phyloP scores from a whole-genome alignment of 2,113 vertebrate genomes.

The Tringa solitaria region DNA sequence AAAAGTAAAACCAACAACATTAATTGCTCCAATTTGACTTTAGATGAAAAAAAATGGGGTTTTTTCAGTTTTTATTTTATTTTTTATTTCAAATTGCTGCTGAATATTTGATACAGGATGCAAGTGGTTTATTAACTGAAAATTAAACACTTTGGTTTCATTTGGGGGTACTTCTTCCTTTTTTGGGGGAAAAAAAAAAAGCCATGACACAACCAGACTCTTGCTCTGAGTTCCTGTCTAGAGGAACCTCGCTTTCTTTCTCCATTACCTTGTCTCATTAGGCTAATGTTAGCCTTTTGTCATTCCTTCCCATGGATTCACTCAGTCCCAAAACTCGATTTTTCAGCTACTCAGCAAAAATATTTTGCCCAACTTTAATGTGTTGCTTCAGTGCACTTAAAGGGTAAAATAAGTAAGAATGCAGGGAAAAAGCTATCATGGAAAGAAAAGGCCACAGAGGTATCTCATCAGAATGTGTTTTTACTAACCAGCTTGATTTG shows the following conservation, averaged over 20 bases:
- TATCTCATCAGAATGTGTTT: neutral
- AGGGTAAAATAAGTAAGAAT: neutral
- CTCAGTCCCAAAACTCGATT: neutral
- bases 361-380: neutral
- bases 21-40: neutral
- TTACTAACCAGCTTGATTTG: neutral
- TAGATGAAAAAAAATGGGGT: neutral
- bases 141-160: neutral
- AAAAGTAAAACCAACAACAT: neutral
- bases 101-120: neutral
- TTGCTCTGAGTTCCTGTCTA: neutral
- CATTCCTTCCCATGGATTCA: neutral
- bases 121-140: neutral
- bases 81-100: neutral
- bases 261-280: neutral
- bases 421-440: neutral
- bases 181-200: neutral
- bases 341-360: neutral
- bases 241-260: neutral
- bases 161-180: neutral
- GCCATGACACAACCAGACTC: neutral
- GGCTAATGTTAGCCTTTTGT: neutral
- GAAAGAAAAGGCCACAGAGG: neutral
- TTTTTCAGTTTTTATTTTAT: no score
- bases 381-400: neutral